phyloP scores from a whole-genome alignment of 37 sponge, comb jelly and placozoan genomes.

The Beroe forskalii region DNA sequence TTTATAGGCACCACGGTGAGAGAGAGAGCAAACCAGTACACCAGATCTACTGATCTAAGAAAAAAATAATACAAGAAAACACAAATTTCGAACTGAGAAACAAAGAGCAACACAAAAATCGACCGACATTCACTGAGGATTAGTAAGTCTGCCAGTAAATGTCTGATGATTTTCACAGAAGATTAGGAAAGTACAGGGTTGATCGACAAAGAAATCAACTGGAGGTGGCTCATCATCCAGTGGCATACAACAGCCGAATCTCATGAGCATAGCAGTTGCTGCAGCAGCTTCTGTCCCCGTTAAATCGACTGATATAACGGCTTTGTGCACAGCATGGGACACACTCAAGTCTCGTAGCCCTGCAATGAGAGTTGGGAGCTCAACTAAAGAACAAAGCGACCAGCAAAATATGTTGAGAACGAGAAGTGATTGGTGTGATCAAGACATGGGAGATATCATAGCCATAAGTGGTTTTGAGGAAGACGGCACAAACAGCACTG shows the following conservation, averaged over 20 bases:
- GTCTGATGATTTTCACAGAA: not conserved
- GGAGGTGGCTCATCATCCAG: not conserved
- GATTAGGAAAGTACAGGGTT: constrained; percentile 4
- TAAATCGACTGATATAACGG: not conserved
- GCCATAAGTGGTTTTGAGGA: no score
- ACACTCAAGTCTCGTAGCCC: not conserved
- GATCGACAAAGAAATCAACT: constrained; percentile 12
- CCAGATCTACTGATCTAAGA: no score
- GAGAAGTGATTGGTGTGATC: no score
- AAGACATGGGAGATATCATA: no score
- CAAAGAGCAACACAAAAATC: no score
- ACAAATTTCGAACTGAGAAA: no score
- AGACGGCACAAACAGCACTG: no score
- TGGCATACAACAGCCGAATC: not conserved
- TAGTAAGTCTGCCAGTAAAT: not conserved
- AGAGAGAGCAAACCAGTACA: no score
- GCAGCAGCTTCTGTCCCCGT: constrained; percentile 58
- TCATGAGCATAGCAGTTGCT: constrained; percentile 22
- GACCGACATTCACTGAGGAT: no score
- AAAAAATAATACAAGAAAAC: no score
- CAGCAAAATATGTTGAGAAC: no score
- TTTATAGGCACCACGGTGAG: no score
- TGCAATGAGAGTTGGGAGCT: not conserved
- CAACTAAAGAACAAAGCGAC: not conserved
- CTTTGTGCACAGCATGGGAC: constrained; percentile 49